Conservation (phyloP, 2,797 vertebrate genomes). For the Sebastolobus altivelis region DNA sequence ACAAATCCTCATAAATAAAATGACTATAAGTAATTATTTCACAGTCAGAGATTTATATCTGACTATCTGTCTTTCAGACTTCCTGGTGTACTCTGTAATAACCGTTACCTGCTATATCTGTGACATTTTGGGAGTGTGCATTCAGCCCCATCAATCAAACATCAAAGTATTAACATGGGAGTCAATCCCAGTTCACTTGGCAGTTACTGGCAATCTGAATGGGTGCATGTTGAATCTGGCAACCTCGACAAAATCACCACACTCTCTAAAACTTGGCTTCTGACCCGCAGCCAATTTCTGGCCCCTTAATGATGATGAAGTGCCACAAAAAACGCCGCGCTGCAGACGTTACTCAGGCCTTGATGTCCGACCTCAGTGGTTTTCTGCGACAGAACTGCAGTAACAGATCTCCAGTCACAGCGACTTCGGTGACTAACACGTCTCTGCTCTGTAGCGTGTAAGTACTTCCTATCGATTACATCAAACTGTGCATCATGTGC, state of each 20-base stretch:
- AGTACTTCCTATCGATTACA: constrained; percentile 27
- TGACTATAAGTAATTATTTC: background rate
- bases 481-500: background rate
- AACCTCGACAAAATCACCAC: constrained; percentile 15
- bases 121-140: background rate
- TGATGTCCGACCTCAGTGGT: constrained; percentile 21
- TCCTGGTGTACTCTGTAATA: background rate
- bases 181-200: constrained; percentile 11
- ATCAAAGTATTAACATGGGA: constrained; percentile 7
- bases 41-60: background rate
- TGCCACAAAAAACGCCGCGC: constrained; percentile 15
- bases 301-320: constrained; percentile 46
- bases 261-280: constrained; percentile 31
- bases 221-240: constrained; percentile 23
- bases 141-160: constrained; percentile 18
- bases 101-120: background rate
- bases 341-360: background rate
- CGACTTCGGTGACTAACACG: constrained; percentile 1
- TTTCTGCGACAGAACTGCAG: constrained; percentile 33
- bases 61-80: background rate
- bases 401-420: constrained; percentile 29
- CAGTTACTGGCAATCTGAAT: constrained; percentile 19
- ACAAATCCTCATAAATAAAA: background rate
- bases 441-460: constrained; percentile 12
- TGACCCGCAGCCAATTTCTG: constrained; percentile 28